phyloP scores from a whole-genome alignment of 2,888 invertebrate species.

The Sarcophaga carnaria region DNA sequence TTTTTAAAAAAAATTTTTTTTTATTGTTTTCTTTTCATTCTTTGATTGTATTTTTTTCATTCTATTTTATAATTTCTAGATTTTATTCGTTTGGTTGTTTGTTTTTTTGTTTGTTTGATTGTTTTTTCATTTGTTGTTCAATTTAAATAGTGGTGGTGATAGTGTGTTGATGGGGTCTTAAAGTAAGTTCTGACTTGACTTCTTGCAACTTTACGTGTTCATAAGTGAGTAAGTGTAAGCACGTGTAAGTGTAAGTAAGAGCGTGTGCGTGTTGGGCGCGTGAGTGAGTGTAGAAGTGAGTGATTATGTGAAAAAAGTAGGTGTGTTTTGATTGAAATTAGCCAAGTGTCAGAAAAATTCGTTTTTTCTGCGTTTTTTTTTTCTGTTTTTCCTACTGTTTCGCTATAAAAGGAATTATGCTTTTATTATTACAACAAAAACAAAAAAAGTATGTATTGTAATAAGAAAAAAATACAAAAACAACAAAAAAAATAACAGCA shows the following conservation, averaged over 20 bases:
- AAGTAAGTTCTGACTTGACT: conserved; percentile 16
- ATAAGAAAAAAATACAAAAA: conserved; percentile 4
- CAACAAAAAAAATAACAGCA: neutral
- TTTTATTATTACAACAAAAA: conserved; percentile 46
- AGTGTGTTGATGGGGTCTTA: conserved; percentile 36
- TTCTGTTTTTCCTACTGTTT: conserved; percentile 4
- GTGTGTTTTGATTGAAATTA: conserved; percentile 70
- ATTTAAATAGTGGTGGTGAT: conserved; percentile 56
- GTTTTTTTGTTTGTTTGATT: conserved; percentile 4
- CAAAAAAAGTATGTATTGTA: neutral
- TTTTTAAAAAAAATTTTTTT: neutral
- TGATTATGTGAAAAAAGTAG: conserved; percentile 62
- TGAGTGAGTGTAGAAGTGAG: neutral
- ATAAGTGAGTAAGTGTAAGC: conserved; percentile 14
- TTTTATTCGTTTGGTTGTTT: conserved; percentile 45
- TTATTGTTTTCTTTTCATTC: too few relatives aligned
- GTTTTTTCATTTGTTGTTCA: conserved; percentile 48
- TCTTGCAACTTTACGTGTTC: conserved; percentile 28
- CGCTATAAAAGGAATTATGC: conserved; percentile 34
- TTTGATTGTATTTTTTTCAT: conserved; percentile 16
- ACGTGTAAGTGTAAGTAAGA: conserved; percentile 5
- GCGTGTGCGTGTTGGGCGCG: neutral
- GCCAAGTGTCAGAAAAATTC: conserved; percentile 68
- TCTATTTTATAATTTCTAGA: conserved; percentile 50
- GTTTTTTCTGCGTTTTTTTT: conserved; percentile 19